phyloP scores from a whole-genome alignment of 2,888 invertebrate genomes.

The Trachelus stipa region DNA sequence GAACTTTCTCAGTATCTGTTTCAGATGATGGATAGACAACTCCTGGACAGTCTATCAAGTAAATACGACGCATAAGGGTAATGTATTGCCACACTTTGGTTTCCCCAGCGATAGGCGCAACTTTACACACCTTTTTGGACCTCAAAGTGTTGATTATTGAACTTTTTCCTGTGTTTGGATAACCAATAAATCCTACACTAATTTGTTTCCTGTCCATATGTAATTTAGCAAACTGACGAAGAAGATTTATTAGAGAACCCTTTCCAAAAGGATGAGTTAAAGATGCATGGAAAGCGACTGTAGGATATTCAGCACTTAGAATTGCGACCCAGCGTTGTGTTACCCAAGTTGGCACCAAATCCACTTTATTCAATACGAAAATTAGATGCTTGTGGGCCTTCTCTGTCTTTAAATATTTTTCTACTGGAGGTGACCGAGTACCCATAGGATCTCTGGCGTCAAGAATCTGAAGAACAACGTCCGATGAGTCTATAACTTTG shows the following conservation, averaged over 20 bases:
- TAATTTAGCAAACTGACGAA: conserved; percentile 94
- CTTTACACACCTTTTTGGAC: conserved; percentile 98
- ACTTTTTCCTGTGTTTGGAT: conserved; percentile 99
- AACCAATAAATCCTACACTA: conserved; percentile 98
- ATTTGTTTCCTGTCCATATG: conserved; percentile 98
- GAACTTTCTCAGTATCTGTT: conserved; percentile 92
- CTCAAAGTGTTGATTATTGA: conserved; percentile 97
- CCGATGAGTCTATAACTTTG: conserved; percentile 98
- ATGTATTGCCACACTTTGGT: conserved; percentile 99
- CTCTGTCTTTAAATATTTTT: conserved; percentile 89
- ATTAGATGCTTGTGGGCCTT: conserved; percentile 98
- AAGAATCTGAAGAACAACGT: conserved; percentile 94
- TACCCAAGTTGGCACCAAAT: conserved; percentile 97
- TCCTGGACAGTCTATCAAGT: conserved; percentile 98
- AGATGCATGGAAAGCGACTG: conserved; percentile 98
- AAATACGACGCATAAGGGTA: conserved; percentile 96
- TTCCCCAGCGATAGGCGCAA: conserved; percentile 98
- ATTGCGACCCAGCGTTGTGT: conserved; percentile 98
- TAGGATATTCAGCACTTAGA: conserved; percentile 94
- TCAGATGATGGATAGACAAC: conserved; percentile 98
- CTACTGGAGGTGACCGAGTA: conserved; percentile 92
- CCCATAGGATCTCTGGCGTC: conserved; percentile 98
- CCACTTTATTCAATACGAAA: conserved; percentile 96
- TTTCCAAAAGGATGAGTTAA: conserved; percentile 98
- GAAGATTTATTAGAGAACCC: conserved; percentile 94